phyloP scores from a whole-genome alignment of 2,113 vertebrate genomes.

The Pangasianodon hypophthalmus region DNA sequence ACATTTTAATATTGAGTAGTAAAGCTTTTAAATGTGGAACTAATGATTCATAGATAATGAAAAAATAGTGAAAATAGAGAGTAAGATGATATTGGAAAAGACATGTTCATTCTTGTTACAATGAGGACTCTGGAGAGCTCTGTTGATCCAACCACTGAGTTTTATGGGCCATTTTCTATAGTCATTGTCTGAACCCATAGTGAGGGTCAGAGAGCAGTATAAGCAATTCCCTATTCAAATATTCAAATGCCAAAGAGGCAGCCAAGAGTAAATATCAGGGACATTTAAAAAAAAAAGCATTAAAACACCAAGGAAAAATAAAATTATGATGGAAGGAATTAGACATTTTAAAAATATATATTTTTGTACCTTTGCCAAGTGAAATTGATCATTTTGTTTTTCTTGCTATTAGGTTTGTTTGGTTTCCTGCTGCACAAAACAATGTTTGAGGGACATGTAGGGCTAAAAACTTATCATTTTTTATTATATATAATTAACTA shows the following conservation, averaged over 20 bases:
- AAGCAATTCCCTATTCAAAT: neutral
- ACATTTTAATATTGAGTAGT: neutral
- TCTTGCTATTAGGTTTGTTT: neutral
- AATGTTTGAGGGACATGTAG: neutral
- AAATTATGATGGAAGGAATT: neutral
- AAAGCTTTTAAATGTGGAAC: neutral
- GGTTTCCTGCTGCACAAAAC: neutral
- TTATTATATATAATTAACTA: too few relatives aligned
- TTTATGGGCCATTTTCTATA: neutral
- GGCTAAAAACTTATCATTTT: neutral
- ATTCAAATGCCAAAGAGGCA: slow-evolving; percentile 2
- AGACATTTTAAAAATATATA: neutral
- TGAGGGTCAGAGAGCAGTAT: slow-evolving; percentile 2
- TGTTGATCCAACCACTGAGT: neutral
- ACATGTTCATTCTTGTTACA: neutral
- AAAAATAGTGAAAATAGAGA: neutral
- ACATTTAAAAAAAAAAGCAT: neutral
- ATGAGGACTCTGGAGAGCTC: neutral
- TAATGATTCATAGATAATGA: neutral
- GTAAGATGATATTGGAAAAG: neutral
- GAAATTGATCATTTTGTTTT: neutral
- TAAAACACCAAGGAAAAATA: neutral
- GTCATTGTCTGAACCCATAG: neutral
- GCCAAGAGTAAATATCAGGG: neutral
- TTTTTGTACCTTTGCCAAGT: neutral